These are phyloP conservation scores for Chaetorhynchus papuensis DNA, from an alignment of 2,113 vertebrate species.

Conservation along the genomic window DNA sequence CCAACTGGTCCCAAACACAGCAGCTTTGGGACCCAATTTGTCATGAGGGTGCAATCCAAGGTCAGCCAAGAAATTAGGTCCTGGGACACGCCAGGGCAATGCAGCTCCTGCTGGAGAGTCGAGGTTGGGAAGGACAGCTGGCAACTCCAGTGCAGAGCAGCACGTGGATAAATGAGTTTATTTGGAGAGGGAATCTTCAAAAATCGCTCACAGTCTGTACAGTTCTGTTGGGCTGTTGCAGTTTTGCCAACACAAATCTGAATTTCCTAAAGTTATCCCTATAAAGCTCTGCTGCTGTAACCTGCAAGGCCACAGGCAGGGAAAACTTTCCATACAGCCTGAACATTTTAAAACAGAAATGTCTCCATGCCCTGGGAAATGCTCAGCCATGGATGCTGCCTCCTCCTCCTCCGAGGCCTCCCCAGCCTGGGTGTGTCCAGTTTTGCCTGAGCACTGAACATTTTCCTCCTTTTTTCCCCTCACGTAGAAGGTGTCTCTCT, in stretches of 20 bases:
- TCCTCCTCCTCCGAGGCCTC: neutral
- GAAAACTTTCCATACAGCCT: neutral
- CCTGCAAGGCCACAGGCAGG: neutral
- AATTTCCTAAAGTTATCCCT: neutral
- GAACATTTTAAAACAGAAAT: neutral
- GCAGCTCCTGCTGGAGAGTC: neutral
- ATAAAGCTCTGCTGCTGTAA: neutral
- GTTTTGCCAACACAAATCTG: neutral
- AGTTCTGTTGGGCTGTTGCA: neutral
- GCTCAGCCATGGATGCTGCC: neutral
- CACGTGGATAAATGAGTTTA: rapidly evolving
- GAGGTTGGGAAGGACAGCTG: neutral
- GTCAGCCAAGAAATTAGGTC: neutral
- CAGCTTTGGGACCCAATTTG: neutral
- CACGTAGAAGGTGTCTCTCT: neutral
- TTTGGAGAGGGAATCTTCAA: neutral
- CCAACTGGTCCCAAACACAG: neutral
- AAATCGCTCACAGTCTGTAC: neutral
- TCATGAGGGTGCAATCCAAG: neutral
- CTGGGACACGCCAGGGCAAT: neutral
- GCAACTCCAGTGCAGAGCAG: neutral
- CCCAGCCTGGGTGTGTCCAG: neutral
- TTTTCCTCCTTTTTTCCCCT: neutral
- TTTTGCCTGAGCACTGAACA: neutral
- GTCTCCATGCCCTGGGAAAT: neutral